Conservation (phyloP, 2,113 vertebrate genomes). For the Rhinoptilus africanus region DNA sequence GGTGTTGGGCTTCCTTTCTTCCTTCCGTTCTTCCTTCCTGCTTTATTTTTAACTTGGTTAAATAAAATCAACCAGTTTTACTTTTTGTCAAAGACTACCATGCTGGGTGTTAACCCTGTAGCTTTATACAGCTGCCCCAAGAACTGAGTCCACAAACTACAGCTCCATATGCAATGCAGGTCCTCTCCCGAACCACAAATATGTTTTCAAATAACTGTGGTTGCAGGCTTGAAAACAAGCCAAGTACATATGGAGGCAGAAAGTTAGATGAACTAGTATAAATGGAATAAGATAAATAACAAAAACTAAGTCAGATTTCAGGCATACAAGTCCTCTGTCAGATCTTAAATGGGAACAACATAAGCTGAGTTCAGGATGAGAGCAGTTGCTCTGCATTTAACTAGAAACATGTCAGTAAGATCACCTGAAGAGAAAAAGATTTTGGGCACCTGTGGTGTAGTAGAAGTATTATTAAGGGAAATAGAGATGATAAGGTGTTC, state of each 20-base stretch:
- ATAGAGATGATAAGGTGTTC: background rate
- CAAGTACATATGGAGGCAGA: background rate
- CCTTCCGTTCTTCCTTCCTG: background rate
- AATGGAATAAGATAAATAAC: background rate
- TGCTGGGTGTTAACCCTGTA: background rate
- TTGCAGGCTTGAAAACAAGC: background rate
- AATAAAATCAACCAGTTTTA: background rate
- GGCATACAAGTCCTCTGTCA: background rate
- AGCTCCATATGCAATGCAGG: background rate
- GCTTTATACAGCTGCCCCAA: background rate
- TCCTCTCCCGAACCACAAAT: background rate
- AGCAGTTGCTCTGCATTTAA: background rate
- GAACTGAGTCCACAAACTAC: background rate
- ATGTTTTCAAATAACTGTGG: background rate
- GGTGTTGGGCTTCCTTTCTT: background rate
- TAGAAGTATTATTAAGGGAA: background rate
- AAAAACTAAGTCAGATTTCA: background rate
- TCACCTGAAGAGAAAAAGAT: background rate
- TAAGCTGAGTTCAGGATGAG: background rate
- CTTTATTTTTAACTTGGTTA: background rate
- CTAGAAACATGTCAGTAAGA: background rate
- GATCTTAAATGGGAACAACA: background rate
- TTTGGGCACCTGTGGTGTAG: background rate
- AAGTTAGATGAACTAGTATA: background rate
- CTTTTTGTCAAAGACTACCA: background rate